These are phyloP conservation scores for Anadara kagoshimensis DNA, from an alignment of 1,140 invertebrate genomes.

Conservation along the genomic window DNA sequence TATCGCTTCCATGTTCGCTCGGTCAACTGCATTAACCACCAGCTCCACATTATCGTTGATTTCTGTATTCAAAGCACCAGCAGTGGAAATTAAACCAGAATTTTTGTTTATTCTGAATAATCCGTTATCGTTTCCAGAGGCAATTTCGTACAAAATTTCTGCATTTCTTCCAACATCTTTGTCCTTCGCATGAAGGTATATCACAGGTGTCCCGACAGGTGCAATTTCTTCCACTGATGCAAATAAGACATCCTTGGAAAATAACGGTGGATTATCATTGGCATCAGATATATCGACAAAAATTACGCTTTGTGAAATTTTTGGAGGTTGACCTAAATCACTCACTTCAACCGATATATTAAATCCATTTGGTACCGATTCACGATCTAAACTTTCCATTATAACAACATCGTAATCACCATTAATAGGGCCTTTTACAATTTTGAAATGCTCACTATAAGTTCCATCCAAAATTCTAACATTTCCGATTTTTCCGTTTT, in stretches of 20 bases:
- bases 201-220: slow-evolving; percentile 90
- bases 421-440: slow-evolving; percentile 78
- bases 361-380: slow-evolving; percentile 73
- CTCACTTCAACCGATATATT: slow-evolving; percentile 89
- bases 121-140: slow-evolving; percentile 64
- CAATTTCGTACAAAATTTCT: slow-evolving; percentile 85
- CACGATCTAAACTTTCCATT: slow-evolving; percentile 81
- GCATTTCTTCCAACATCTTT: slow-evolving; percentile 87
- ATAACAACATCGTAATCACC: slow-evolving; percentile 75
- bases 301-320: slow-evolving; percentile 65
- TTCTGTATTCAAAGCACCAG: slow-evolving; percentile 71
- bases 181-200: slow-evolving; percentile 58
- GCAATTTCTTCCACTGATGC: slow-evolving; percentile 90
- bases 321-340: slow-evolving; percentile 87
- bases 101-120: slow-evolving; percentile 73
- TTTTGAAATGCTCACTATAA: slow-evolving; percentile 86
- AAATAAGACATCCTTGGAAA: slow-evolving; percentile 91
- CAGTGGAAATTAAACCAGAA: slow-evolving; percentile 92
- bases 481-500: slow-evolving; percentile 86
- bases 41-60: slow-evolving; percentile 42
- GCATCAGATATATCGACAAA: slow-evolving; percentile 82
- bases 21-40: slow-evolving; percentile 56
- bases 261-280: slow-evolving; percentile 91
- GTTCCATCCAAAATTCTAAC: slow-evolving; percentile 90
- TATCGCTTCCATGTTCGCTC: slow-evolving; percentile 78